These are phyloP conservation scores for Galbula dea DNA, from an alignment of 2,113 vertebrate genomes.

Conservation along the genomic window DNA sequence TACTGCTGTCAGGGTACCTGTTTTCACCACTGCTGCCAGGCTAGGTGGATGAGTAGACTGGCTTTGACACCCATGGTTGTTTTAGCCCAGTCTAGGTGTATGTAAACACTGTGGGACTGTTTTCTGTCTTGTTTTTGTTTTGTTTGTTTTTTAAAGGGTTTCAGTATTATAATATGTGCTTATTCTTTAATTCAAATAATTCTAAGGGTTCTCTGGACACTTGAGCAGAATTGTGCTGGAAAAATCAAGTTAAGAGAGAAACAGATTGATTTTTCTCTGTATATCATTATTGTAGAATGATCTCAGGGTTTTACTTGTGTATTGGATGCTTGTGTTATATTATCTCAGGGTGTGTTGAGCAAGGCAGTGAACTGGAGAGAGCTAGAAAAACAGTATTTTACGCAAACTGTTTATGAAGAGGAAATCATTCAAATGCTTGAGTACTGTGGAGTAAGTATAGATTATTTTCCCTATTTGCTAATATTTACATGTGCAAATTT, in stretches of 20 bases:
- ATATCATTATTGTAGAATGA: background rate
- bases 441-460: conserved; percentile 90
- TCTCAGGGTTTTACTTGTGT: background rate
- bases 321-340: background rate
- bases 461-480: background rate
- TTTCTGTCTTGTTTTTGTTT: background rate
- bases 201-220: background rate
- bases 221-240: background rate
- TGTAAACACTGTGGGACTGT: background rate
- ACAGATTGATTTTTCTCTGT: background rate
- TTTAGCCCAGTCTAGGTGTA: background rate
- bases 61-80: background rate
- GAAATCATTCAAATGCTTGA: conserved; percentile 94
- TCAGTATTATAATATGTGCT: background rate
- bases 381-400: conserved; percentile 93
- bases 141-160: background rate
- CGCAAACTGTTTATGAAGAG: conserved; percentile 90
- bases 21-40: background rate
- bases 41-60: background rate
- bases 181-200: background rate
- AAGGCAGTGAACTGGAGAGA: conserved; percentile 95
- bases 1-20: background rate
- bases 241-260: background rate
- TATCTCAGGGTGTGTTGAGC: conserved; percentile 89
- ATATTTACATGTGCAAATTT: background rate